Conservation (phyloP, 53 echinoderm and acorn worm genomes). For the Crossaster papposus region DNA sequence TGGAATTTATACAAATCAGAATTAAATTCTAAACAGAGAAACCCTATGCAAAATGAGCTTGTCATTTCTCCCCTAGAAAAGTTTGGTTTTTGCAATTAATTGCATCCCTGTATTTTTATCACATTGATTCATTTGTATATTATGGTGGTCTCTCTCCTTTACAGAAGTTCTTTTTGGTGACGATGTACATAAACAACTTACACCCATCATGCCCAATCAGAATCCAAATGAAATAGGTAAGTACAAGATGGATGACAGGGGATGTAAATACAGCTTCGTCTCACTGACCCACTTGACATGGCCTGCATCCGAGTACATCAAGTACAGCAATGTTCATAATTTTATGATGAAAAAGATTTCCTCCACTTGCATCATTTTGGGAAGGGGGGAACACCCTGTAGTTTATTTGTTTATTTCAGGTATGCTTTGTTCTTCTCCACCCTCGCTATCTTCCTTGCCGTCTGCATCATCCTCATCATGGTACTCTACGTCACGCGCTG, state of each 20-base stretch:
- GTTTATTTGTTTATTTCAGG: too few relatives aligned
- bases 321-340: too few relatives aligned
- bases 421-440: slow-evolving; percentile 79
- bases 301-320: too few relatives aligned
- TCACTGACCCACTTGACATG: too few relatives aligned
- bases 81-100: too few relatives aligned
- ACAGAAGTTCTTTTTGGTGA: slow-evolving; percentile 13
- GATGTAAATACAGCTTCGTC: background rate
- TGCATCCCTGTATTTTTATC: background rate
- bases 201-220: slow-evolving; percentile 23
- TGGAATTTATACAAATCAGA: too few relatives aligned
- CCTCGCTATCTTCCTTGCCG: slow-evolving; percentile 80
- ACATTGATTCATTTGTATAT: background rate
- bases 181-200: background rate
- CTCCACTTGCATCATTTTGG: too few relatives aligned
- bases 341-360: too few relatives aligned
- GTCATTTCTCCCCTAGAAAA: background rate
- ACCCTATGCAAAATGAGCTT: background rate
- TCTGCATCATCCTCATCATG: slow-evolving; percentile 81
- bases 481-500: slow-evolving; percentile 87
- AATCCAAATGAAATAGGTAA: slow-evolving; percentile 39
- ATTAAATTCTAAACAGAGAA: too few relatives aligned
- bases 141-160: background rate
- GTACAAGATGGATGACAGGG: background rate
- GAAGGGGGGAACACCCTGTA: too few relatives aligned